These are phyloP conservation scores for Pituophis catenifer DNA, from an alignment of 2,113 vertebrate species.

Conservation along the genomic window DNA sequence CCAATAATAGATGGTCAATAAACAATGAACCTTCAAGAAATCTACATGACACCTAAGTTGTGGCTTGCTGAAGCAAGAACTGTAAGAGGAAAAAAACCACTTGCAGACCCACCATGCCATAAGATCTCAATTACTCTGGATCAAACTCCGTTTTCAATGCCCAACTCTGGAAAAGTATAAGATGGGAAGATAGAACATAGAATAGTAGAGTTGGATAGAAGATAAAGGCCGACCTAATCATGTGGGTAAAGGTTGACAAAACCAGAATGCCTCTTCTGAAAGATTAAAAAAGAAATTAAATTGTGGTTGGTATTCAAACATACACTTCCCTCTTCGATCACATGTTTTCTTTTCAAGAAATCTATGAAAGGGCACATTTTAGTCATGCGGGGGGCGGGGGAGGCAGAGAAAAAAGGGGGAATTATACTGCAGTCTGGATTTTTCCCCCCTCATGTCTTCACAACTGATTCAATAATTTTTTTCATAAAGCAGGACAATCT, in stretches of 20 bases:
- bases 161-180: not conserved
- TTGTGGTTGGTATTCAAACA: conserved; percentile 6
- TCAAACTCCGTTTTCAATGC: conserved; percentile 33
- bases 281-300: conserved; percentile 11
- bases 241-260: not conserved
- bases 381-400: not conserved
- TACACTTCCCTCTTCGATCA: conserved; percentile 19
- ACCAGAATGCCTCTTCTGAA: not conserved
- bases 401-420: not conserved
- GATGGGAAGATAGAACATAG: not conserved
- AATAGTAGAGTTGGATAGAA: too few species aligned
- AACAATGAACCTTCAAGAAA: not conserved
- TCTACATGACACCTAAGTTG: not conserved
- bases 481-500: not conserved
- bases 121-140: conserved; percentile 21
- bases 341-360: conserved; percentile 34
- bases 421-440: accelerated
- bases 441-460: not conserved
- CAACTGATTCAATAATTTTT: accelerated
- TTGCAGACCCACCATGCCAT: not conserved
- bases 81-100: not conserved
- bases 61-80: conserved; percentile 9
- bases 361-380: conserved; percentile 26
- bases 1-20: accelerated
- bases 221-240: not conserved